phyloP scores from a whole-genome alignment of 53 echinoderm and acorn worm species.

The Arbacia lixula region DNA sequence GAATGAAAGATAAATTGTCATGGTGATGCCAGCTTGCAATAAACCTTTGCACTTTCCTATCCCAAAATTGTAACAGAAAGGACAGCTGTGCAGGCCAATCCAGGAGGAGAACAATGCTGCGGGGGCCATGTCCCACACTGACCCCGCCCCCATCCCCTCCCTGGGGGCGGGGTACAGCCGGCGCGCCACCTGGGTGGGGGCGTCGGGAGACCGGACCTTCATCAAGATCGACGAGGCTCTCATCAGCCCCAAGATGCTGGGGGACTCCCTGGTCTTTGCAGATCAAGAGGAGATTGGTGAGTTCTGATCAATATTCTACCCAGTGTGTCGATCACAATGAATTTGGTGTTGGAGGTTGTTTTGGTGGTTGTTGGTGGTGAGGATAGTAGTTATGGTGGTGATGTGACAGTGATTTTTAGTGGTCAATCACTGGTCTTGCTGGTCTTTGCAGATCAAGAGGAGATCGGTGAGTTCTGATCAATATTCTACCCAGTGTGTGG shows the following conservation, averaged over 20 bases:
- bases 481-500: not conserved
- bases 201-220: constrained; percentile 88
- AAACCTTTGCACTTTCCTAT: too few relatives aligned
- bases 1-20: too few relatives aligned
- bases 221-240: constrained; percentile 95
- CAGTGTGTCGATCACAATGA: not conserved
- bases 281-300: constrained; percentile 78
- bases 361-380: too few relatives aligned
- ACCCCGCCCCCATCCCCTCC: constrained; percentile 76
- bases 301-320: not conserved
- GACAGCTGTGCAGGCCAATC: constrained; percentile 88
- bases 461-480: constrained; percentile 61
- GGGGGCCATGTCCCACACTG: constrained; percentile 71
- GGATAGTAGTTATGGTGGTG: too few relatives aligned
- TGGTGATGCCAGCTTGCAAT: too few relatives aligned
- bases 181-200: constrained; percentile 89
- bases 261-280: constrained; percentile 92
- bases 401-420: too few relatives aligned
- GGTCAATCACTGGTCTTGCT: too few relatives aligned
- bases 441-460: constrained; percentile 87
- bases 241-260: constrained; percentile 88
- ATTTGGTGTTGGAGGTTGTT: too few relatives aligned
- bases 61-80: too few relatives aligned
- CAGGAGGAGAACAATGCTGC: constrained; percentile 85
- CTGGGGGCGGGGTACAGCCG: constrained; percentile 81